phyloP scores from a whole-genome alignment of 2,797 vertebrate genomes.

The Phoeniculus purpureus region DNA sequence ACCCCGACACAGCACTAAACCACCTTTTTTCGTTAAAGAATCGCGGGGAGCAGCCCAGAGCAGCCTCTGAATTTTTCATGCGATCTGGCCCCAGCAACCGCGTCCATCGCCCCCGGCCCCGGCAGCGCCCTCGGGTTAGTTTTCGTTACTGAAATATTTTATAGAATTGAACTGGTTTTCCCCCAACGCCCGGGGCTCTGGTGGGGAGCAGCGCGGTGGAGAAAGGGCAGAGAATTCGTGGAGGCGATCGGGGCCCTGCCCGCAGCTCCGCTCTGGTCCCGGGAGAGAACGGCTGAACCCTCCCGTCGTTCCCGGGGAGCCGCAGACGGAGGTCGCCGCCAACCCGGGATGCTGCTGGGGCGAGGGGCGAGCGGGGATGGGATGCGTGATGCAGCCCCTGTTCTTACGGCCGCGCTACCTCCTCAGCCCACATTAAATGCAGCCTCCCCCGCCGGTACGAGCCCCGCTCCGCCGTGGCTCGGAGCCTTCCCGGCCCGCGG shows the following conservation, averaged over 20 bases:
- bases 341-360: neutral
- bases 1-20: neutral
- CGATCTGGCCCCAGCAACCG: neutral
- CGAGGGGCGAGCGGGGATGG: rapidly evolving
- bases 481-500: neutral
- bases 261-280: neutral
- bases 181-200: neutral
- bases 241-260: neutral
- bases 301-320: neutral
- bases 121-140: neutral
- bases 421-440: neutral
- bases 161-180: neutral
- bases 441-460: neutral
- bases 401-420: neutral
- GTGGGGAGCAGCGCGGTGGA: neutral
- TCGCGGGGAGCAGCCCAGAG: neutral
- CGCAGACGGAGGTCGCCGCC: neutral
- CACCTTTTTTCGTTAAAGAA: neutral
- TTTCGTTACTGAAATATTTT: neutral
- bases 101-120: neutral
- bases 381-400: neutral
- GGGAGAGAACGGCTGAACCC: neutral
- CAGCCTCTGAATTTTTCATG: neutral
- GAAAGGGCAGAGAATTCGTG: neutral
- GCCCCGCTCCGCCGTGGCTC: neutral